These are phyloP conservation scores for Atractosteus spatula DNA, from an alignment of 2,113 vertebrate genomes.

Conservation along the genomic window DNA sequence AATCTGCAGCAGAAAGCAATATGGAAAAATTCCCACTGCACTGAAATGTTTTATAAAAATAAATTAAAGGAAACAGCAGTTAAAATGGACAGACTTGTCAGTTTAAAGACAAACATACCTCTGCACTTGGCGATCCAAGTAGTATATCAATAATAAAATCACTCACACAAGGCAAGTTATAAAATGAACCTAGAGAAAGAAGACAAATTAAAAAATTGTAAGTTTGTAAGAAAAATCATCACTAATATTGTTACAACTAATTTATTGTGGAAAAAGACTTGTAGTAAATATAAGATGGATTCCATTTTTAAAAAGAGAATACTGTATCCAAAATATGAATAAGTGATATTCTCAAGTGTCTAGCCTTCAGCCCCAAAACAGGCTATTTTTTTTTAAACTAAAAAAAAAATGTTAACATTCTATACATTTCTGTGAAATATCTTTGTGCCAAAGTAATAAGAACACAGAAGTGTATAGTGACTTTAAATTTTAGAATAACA, in stretches of 20 bases:
- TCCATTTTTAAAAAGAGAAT: no score
- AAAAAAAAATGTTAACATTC: no score
- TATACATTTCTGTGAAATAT: no score
- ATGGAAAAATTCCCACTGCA: neutral
- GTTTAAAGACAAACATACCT: constrained; percentile 67
- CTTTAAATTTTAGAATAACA: no score
- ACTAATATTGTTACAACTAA: no score
- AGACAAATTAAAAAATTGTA: constrained; percentile 12
- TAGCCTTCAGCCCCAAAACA: neutral
- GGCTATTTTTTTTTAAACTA: neutral
- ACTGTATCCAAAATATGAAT: no score
- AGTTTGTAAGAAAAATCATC: no score
- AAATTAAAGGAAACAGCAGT: neutral
- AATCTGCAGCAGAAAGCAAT: constrained; percentile 66
- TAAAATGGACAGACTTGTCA: neutral
- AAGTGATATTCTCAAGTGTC: no score
- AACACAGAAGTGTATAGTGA: no score
- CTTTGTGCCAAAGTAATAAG: no score
- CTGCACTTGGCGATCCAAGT: constrained; percentile 90
- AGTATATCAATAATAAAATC: constrained; percentile 97
- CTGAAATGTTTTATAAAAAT: neutral
- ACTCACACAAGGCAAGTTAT: constrained; percentile 86
- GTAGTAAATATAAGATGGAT: no score
- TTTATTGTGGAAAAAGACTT: no score
- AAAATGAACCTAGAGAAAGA: constrained; percentile 85